Evolutionary conservation across 2,888 invertebrate genomes (phyloP).

Genomic region (Panorpa germanica): DNA sequence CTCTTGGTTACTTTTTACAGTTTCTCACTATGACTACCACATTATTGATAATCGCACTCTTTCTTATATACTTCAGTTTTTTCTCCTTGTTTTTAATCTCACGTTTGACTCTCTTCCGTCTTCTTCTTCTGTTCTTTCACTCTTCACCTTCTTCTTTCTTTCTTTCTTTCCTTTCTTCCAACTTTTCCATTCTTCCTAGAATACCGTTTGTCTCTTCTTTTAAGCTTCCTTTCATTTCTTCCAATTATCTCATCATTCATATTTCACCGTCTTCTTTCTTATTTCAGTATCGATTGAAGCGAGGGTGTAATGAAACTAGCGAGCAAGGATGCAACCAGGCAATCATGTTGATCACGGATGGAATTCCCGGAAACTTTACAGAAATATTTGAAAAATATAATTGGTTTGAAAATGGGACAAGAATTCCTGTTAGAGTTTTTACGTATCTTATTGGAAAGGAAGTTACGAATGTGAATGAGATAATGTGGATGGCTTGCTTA

Average conservation of each 20-base stretch:
- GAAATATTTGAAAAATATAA: conserved; percentile 73
- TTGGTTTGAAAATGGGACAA: conserved; percentile 43
- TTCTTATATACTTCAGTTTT: conserved; percentile 2
- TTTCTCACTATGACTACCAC: conserved; percentile 14
- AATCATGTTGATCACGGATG: conserved; percentile 94
- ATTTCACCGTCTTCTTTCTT: conserved; percentile 9
- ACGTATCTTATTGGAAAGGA: conserved; percentile 92
- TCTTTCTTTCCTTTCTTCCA: conserved; percentile 1
- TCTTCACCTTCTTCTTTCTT: too few relatives aligned
- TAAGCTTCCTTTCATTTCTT: conserved; percentile 2
- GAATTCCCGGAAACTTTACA: conserved; percentile 72
- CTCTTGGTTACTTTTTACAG: too few relatives aligned
- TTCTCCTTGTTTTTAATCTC: conserved; percentile 6
- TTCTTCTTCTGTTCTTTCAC: too few relatives aligned
- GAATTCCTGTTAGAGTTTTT: conserved; percentile 77
- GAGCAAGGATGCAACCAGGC: conserved; percentile 73
- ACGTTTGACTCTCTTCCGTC: too few relatives aligned
- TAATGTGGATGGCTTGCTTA: conserved; percentile 85
- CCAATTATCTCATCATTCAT: not conserved
- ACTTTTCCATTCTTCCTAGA: too few relatives aligned
- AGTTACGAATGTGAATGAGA: conserved; percentile 74
- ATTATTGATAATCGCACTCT: not conserved
- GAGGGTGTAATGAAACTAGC: conserved; percentile 30
- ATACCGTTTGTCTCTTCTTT: too few relatives aligned
- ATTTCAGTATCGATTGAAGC: conserved; percentile 27